Evolutionary conservation across 2,888 invertebrate species (phyloP).

Genomic region (Acleris literana): DNA sequence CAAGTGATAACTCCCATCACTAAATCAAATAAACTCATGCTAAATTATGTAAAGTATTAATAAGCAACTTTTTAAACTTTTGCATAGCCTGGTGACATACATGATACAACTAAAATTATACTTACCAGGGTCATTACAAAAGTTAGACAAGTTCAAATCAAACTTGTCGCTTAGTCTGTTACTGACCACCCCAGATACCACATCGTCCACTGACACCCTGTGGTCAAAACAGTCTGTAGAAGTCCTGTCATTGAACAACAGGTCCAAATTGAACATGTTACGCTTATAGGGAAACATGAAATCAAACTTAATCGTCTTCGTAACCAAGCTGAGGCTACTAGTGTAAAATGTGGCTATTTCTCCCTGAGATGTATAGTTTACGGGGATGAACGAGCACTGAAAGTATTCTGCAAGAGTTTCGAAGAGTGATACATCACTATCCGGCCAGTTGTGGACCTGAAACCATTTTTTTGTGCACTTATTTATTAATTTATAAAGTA

Average conservation of each 20-base stretch:
- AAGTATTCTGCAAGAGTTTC: constrained; percentile 61
- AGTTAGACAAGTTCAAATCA: constrained; percentile 68
- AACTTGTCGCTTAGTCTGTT: constrained; percentile 58
- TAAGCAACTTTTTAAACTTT: too few species aligned
- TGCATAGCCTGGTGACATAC: neutral
- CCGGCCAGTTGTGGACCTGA: constrained; percentile 70
- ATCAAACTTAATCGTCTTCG: constrained; percentile 64
- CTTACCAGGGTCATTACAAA: constrained; percentile 67
- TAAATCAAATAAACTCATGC: too few species aligned
- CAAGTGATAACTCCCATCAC: too few species aligned
- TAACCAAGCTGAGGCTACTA: constrained; percentile 58
- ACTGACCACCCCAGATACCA: constrained; percentile 61
- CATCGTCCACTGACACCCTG: constrained; percentile 58
- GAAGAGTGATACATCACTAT: constrained; percentile 53
- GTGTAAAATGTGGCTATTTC: constrained; percentile 66
- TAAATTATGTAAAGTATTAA: too few species aligned
- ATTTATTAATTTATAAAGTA: too few species aligned
- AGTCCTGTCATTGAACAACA: constrained; percentile 67
- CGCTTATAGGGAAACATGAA: constrained; percentile 68
- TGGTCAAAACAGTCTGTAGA: constrained; percentile 63
- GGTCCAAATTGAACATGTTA: constrained; percentile 66
- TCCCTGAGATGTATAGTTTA: constrained; percentile 53
- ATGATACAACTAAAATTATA: neutral
- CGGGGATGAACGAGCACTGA: constrained; percentile 56
- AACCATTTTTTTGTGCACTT: constrained; percentile 35